phyloP scores from a whole-genome alignment of 2,888 invertebrate species.

The Amphipyra berbera region DNA sequence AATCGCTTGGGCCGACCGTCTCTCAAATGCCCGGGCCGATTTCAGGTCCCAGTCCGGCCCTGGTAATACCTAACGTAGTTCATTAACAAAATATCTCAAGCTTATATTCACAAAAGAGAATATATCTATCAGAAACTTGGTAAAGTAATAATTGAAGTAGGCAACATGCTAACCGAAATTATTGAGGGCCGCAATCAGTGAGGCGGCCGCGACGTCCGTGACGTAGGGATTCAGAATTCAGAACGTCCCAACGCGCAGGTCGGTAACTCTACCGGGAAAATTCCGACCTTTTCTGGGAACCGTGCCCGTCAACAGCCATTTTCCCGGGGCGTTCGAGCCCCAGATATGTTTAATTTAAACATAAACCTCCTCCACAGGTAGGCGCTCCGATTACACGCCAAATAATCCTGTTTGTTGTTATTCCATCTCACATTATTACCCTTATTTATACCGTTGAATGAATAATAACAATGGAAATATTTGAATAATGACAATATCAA shows the following conservation, averaged over 20 bases:
- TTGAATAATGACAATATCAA: constrained; percentile 15
- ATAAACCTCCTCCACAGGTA: constrained; percentile 31
- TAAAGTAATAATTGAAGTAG: background rate
- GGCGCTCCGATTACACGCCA: constrained; percentile 39
- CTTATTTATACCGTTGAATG: constrained; percentile 1
- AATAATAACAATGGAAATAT: background rate
- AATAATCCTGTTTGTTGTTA: constrained; percentile 37
- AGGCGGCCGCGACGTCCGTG: background rate
- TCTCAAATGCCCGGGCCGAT: no score
- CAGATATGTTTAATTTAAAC: constrained; percentile 62
- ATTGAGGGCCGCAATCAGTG: constrained; percentile 6
- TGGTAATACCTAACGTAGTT: no score
- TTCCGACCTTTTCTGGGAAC: constrained; percentile 57
- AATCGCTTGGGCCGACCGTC: no score
- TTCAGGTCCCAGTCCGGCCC: no score
- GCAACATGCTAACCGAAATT: background rate
- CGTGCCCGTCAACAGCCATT: constrained; percentile 50
- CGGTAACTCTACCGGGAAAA: constrained; percentile 54
- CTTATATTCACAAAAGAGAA: no score
- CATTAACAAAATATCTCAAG: no score
- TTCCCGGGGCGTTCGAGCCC: constrained; percentile 55
- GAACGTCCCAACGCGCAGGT: constrained; percentile 43
- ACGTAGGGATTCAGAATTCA: constrained; percentile 15
- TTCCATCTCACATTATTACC: constrained; percentile 11
- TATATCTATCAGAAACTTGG: no score